phyloP scores from a whole-genome alignment of 1,140 invertebrate species.

The Atta colombica region DNA sequence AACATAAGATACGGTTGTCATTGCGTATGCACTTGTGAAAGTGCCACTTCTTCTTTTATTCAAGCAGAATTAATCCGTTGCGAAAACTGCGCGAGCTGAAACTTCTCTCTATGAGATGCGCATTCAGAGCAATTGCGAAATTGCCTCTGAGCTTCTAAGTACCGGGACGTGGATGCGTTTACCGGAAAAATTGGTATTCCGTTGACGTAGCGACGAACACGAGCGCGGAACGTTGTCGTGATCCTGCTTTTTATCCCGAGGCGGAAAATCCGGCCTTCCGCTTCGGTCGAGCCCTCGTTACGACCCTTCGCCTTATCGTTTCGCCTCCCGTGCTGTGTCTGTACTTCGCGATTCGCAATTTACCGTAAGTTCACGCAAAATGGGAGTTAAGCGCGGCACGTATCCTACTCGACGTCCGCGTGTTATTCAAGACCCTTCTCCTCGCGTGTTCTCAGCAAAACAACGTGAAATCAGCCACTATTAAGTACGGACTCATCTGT shows the following conservation, averaged over 20 bases:
- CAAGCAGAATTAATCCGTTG: slow-evolving; percentile 40
- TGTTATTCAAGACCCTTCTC: slow-evolving; percentile 13
- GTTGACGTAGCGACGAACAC: slow-evolving; percentile 62
- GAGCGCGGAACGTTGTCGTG: slow-evolving; percentile 36
- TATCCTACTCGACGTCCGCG: slow-evolving; percentile 18
- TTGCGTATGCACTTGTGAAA: slow-evolving; percentile 33
- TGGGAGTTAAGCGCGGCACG: slow-evolving; percentile 37
- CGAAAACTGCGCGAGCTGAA: slow-evolving; percentile 29
- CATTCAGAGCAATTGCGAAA: slow-evolving; percentile 49
- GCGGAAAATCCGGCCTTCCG: slow-evolving; percentile 58
- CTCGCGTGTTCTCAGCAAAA: neutral
- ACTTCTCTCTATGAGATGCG: slow-evolving; percentile 18
- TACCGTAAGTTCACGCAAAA: slow-evolving; percentile 62
- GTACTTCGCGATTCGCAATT: slow-evolving; percentile 68
- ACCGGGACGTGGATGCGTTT: slow-evolving; percentile 49
- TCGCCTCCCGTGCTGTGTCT: slow-evolving; percentile 16
- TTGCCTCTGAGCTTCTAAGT: slow-evolving; percentile 49
- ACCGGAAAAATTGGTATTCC: slow-evolving; percentile 72
- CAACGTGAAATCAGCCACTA: slow-evolving; percentile 21
- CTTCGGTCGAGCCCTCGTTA: slow-evolving; percentile 61
- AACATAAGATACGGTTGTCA: slow-evolving; percentile 6
- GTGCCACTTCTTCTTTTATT: slow-evolving; percentile 52
- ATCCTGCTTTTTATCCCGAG: slow-evolving; percentile 66
- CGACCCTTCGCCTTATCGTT: slow-evolving; percentile 20
- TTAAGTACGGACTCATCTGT: slow-evolving; percentile 13